Percentiles rank a stretch among this genome's conserved stretches.
phyloP scores from a whole-genome alignment of 37 sponge, comb jelly and placozoan genomes.

The Petrosia ficiformis region DNA sequence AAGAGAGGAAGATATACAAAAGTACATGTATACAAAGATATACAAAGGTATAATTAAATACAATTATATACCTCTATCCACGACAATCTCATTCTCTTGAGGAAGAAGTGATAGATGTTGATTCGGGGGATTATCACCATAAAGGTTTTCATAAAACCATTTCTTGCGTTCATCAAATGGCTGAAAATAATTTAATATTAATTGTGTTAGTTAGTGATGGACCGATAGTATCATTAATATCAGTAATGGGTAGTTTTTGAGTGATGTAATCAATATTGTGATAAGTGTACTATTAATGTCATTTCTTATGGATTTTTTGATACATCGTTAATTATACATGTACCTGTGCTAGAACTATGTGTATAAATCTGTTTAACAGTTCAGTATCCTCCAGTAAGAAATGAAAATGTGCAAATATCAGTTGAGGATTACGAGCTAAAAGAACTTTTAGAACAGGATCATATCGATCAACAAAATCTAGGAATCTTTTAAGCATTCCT shows the following conservation, averaged over 20 bases:
- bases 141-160: conserved; percentile 98
- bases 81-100: conserved; percentile 40
- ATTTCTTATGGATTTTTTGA: too few relatives aligned
- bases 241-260: too few relatives aligned
- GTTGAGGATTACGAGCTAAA: conserved; percentile 73
- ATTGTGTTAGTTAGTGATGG: background rate
- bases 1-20: background rate
- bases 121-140: conserved; percentile 40
- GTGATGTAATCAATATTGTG: too few relatives aligned
- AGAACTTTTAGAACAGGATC: conserved; percentile 76
- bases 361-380: conserved; percentile 70
- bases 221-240: too few relatives aligned
- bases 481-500: conserved; percentile 40
- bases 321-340: too few relatives aligned
- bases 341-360: conserved; percentile 71
- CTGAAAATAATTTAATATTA: conserved; percentile 1
- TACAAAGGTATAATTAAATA: conserved; percentile 2
- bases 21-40: background rate
- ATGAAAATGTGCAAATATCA: conserved; percentile 90
- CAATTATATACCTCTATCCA: conserved; percentile 66
- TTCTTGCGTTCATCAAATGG: conserved; percentile 84
- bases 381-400: conserved; percentile 74
- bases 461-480: conserved; percentile 56
- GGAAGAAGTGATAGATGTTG: conserved; percentile 30
- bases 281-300: too few relatives aligned